Conservation (phyloP, 1,140 invertebrate genomes). For the Acromyrmex charruanus region DNA sequence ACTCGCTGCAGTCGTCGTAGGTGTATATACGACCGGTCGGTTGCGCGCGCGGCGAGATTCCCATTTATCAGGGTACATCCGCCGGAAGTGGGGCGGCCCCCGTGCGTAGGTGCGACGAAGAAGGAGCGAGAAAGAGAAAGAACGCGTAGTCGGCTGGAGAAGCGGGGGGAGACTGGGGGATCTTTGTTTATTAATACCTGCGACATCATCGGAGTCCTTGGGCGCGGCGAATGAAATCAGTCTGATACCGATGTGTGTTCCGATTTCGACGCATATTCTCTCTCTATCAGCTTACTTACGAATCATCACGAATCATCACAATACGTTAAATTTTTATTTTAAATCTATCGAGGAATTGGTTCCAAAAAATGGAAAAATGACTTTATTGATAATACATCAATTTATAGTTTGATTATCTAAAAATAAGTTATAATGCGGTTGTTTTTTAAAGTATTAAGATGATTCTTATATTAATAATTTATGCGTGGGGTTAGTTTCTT, state of each 20-base stretch:
- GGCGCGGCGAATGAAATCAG: constrained; percentile 14
- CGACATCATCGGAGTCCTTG: constrained; percentile 61
- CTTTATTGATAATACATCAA: no score
- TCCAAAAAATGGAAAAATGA: no score
- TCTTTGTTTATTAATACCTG: constrained; percentile 74
- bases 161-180: constrained; percentile 57
- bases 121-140: constrained; percentile 56
- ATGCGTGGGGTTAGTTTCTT: no score
- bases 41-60: constrained; percentile 81
- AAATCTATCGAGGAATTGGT: not conserved
- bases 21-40: constrained; percentile 75
- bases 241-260: not conserved
- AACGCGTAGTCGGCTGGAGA: constrained; percentile 7
- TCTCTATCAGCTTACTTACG: not conserved
- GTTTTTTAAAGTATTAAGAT: no score
- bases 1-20: constrained; percentile 72
- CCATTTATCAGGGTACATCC: constrained; percentile 86
- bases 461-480: no score
- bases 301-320: not conserved
- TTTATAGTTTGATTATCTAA: no score
- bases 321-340: not conserved
- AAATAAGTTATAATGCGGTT: no score
- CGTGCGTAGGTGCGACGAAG: constrained; percentile 84
- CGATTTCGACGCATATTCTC: not conserved
- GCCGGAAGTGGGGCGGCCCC: constrained; percentile 85